Evolutionary conservation across 2,797 vertebrate species (phyloP).

Genomic region (Phyllotis vaccarum): DNA sequence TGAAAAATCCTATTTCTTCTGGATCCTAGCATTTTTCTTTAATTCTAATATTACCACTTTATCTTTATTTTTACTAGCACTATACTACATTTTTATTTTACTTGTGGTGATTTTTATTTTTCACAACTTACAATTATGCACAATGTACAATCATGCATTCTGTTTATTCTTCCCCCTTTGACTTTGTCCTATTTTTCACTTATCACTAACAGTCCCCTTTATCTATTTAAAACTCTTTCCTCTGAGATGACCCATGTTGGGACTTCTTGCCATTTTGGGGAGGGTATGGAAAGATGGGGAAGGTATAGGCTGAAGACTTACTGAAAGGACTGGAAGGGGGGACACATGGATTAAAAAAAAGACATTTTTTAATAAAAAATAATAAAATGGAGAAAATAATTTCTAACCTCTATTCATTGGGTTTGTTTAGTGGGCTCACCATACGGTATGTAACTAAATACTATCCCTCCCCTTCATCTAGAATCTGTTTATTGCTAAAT

Average conservation of each 20-base stretch:
- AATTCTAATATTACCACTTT: neutral
- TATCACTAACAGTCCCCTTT: fast-evolving
- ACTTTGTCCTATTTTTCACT: neutral
- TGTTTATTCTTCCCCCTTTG: fast-evolving
- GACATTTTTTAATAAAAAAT: too few relatives aligned
- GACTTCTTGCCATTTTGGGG: too few relatives aligned
- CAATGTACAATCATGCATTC: neutral
- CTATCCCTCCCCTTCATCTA: neutral
- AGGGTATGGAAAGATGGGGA: too few relatives aligned
- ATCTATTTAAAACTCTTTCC: neutral
- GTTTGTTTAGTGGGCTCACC: neutral
- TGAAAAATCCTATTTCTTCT: neutral
- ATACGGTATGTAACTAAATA: neutral
- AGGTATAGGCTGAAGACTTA: too few relatives aligned
- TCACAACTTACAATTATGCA: neutral
- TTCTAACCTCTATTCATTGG: neutral
- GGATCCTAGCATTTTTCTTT: neutral
- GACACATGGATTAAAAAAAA: too few relatives aligned
- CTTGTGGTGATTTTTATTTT: neutral
- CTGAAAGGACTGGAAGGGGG: too few relatives aligned
- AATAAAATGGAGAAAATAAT: too few relatives aligned
- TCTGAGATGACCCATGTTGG: too few relatives aligned
- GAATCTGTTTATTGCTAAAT: neutral
- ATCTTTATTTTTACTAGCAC: neutral
- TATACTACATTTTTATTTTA: neutral